Conservation (phyloP, 2,113 vertebrate species). For the Anarrhichthys ocellatus region DNA sequence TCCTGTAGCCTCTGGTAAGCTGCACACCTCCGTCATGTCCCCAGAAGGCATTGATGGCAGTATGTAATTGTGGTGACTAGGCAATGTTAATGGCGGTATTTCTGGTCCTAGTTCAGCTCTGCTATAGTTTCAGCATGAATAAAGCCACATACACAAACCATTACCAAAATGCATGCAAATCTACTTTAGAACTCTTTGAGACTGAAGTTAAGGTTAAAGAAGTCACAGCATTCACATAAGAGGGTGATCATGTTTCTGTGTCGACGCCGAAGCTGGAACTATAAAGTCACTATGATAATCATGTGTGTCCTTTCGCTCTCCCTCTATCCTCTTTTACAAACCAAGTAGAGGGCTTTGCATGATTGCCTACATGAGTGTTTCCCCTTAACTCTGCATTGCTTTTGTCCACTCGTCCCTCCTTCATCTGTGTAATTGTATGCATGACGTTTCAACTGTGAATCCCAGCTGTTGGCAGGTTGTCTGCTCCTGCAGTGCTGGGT, state of each 20-base stretch:
- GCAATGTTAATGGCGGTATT: conserved; percentile 20
- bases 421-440: conserved; percentile 76
- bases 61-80: conserved; percentile 23
- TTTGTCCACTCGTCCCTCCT: conserved; percentile 76
- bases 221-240: neutral
- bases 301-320: conserved; percentile 39
- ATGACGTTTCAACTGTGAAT: conserved; percentile 74
- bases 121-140: neutral
- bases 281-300: conserved; percentile 59
- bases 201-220: conserved; percentile 28
- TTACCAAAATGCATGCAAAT: conserved; percentile 10
- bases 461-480: conserved; percentile 69
- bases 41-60: conserved; percentile 1
- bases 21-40: conserved; percentile 21
- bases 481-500: conserved; percentile 54
- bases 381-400: conserved; percentile 65
- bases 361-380: conserved; percentile 75
- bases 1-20: conserved; percentile 17
- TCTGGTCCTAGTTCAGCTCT: conserved; percentile 15
- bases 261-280: conserved; percentile 53
- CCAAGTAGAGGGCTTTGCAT: conserved; percentile 72
- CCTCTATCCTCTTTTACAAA: conserved; percentile 60
- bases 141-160: conserved; percentile 12
- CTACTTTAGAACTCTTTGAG: conserved; percentile 7
- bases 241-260: conserved; percentile 45